A percentile compares a stretch with the other conserved stretches of the same genome.
Conservation (phyloP, 2,888 invertebrate species). For the Caenorhabditis uteleia region DNA sequence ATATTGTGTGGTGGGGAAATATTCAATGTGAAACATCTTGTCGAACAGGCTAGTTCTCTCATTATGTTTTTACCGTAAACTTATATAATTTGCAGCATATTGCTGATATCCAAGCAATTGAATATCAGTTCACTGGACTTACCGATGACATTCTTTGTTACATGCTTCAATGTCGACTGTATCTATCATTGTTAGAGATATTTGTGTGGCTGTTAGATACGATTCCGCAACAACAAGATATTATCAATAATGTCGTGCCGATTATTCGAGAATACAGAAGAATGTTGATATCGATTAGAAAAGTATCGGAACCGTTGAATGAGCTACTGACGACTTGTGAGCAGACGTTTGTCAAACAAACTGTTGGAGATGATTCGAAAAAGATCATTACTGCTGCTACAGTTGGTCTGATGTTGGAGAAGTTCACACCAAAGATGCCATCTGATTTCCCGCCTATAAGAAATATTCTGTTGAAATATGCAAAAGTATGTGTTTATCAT, state of each 20-base stretch:
- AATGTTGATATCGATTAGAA: too few species aligned
- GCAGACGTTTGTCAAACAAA: background rate
- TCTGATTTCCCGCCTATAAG: constrained; percentile 24
- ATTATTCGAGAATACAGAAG: too few species aligned
- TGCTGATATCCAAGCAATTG: constrained; percentile 20
- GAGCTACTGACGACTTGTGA: too few species aligned
- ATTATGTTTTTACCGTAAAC: too few species aligned
- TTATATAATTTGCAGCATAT: constrained; percentile 5
- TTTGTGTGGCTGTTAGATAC: constrained; percentile 14
- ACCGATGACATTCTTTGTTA: constrained; percentile 10
- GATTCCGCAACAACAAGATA: constrained; percentile 7
- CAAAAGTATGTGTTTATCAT: constrained; percentile 12
- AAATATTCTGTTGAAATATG: constrained; percentile 45
- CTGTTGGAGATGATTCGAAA: constrained; percentile 12
- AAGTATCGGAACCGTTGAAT: too few species aligned
- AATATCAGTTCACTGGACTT: constrained; percentile 27
- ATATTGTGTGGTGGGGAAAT: constrained; percentile 37
- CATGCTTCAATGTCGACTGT: constrained; percentile 20
- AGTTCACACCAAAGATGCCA: constrained; percentile 28
- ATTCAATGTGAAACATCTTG: constrained; percentile 15
- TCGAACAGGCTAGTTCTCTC: background rate
- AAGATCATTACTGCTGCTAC: constrained; percentile 29
- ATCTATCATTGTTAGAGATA: constrained; percentile 19
- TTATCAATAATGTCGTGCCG: too few species aligned
- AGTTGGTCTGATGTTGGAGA: constrained; percentile 8